Base-by-base conservation (phyloP, 2,888 invertebrate species). In the Apodemia mormo region DNA sequence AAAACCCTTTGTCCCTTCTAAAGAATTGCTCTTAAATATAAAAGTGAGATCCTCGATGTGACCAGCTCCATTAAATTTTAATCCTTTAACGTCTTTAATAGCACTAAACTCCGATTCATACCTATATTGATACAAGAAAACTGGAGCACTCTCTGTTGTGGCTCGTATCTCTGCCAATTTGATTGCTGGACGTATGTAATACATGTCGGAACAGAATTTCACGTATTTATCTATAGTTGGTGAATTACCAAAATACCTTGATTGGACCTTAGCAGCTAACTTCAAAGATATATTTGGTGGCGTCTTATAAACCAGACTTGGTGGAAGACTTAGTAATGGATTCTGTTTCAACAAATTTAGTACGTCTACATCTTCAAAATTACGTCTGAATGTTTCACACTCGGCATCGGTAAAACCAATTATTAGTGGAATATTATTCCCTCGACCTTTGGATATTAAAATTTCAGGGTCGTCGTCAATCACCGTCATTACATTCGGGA, bases 11-110 rank as follows among this genome's bases (percentile, higher is more conserved):
- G 71, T 52, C 0, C 76, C 77, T 43, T 84, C 71, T 68, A 85
- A 75, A 1, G 86, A 83, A 75, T 88, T 89, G 1, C 81, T 79
- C 67, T 81, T 82, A 74, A 95, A 94, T 10, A 95, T 77, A 73
- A 94, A 95, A 0, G 94, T 94, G 79, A 94, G 77, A 79, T 95
- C 95, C 77, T 95, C 95, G 1, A 94, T 89, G 73, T 95, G 95
- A n/a, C 92, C 94, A 5, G 94, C 94, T 9, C 95, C 95, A 0
- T 85, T 82, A 58, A 91, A 86, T 1, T 85, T 80, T 30, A 90
- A 74, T 71, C 85, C 84, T 8, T 75, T 77, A 0, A 79, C 80
- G 54, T 90, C 82, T 77, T 94, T 93, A 67, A 94, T 85, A 1
- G 92, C 82, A 45, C 94, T 94, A 71, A 88, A 78, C 8, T 89